phyloP scores from a whole-genome alignment of 2,797 vertebrate genomes.

The Todus mexicanus region DNA sequence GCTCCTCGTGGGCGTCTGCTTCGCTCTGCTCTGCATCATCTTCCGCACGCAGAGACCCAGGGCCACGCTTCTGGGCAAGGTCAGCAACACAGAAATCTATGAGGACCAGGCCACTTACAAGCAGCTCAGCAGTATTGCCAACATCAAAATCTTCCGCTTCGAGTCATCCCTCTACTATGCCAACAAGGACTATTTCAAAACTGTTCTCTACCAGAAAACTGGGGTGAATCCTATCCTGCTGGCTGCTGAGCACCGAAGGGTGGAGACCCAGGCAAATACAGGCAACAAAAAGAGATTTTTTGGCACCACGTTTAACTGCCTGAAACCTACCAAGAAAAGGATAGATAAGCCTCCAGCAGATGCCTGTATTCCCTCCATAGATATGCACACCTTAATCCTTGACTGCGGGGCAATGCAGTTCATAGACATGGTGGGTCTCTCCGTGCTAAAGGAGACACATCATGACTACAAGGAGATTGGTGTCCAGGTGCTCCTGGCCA shows the following conservation, averaged over 20 bases:
- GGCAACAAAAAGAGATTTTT: background rate
- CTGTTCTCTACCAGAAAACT: constrained; percentile 49
- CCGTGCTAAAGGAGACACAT: constrained; percentile 20
- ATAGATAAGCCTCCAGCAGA: background rate
- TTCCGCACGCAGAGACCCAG: constrained; percentile 63
- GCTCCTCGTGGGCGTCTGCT: constrained; percentile 54
- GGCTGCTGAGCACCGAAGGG: background rate
- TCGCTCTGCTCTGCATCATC: constrained; percentile 65
- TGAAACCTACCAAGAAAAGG: background rate
- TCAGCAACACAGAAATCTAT: constrained; percentile 48
- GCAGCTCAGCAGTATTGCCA: constrained; percentile 43
- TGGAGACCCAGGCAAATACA: background rate
- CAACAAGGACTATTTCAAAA: constrained; percentile 72
- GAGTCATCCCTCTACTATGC: constrained; percentile 68
- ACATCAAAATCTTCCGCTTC: constrained; percentile 69
- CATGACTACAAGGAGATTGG: constrained; percentile 46
- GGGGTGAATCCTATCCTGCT: constrained; percentile 38
- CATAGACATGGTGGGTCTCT: constrained; percentile 56
- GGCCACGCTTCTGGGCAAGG: constrained; percentile 55
- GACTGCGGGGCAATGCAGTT: constrained; percentile 73
- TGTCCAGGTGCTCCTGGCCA: constrained; percentile 57
- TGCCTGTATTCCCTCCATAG: background rate
- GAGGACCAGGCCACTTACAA: constrained; percentile 67
- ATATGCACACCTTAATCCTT: constrained; percentile 63
- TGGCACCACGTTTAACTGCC: background rate